Evolutionary conservation across 1,140 invertebrate genomes (phyloP), one percentile per base, ranked within the genome.

Genomic region (Tribolium castaneum): DNA sequence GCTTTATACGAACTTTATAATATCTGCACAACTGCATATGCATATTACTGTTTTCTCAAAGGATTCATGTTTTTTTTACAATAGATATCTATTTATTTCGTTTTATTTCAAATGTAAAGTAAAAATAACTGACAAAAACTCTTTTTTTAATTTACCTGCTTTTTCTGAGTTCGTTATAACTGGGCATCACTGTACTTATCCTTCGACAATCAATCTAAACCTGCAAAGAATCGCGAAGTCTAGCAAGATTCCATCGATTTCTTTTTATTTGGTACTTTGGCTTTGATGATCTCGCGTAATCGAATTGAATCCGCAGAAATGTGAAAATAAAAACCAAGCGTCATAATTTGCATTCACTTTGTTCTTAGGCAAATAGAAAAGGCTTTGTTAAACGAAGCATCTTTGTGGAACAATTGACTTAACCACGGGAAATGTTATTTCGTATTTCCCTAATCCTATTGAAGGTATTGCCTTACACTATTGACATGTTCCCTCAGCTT

Each of bases 371-470:
- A 75, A 75, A 75, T 75, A 75, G 72, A 56, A 75, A 75, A 75
- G 72, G 34, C 52, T 35, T 59, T 75, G 80, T 78, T 80, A 81
- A 80, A 78, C 78, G 80, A 79, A 80, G 74, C 81, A 35, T 74
- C 73, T 72, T 66, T 75, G 54, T 71, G 80, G 75, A 80, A 81
- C 78, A 82, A 82, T 82, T 81, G 81, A 79, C 78, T 82, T 82
- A 79, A 80, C 80, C 80, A 70, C 81, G 35, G 62, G 77, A 82
- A 82, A 82, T 78, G 79, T 79, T 82, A 79, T 82, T 82, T 80
- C 75, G 79, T 71, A 82, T 82, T 81, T 82, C 76, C 80, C 81
- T 82, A 82, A 82, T 82, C 81, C 71, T 77, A 80, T 80, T 79
- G 74, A 76, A 78, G 75, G 75, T 75, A 78, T 75, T 78, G 71